Evolutionary conservation across 1,140 invertebrate genomes (phyloP).

Genomic region (Drosophila quadrilineata): DNA sequence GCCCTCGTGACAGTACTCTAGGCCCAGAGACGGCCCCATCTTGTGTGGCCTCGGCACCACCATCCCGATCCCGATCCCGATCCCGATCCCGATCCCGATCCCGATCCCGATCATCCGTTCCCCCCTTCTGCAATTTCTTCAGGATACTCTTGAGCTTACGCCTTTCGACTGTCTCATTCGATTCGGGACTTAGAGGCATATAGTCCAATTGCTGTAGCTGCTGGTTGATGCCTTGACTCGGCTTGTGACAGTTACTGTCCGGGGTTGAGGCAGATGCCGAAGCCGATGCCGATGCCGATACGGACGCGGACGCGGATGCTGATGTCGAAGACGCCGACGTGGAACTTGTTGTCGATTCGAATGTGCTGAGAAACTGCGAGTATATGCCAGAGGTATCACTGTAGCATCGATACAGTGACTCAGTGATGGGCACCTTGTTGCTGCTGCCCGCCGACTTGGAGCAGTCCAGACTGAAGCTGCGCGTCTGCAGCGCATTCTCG

Average conservation of each 20-base stretch:
- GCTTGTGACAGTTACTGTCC: slow-evolving; percentile 62
- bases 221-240: slow-evolving; percentile 1
- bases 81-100: background rate
- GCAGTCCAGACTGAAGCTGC: slow-evolving; percentile 91
- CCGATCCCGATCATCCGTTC: background rate
- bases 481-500: slow-evolving; percentile 86
- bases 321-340: slow-evolving; percentile 53
- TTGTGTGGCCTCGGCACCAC: slow-evolving; percentile 80
- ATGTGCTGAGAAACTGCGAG: slow-evolving; percentile 69
- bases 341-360: slow-evolving; percentile 71
- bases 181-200: slow-evolving; percentile 85
- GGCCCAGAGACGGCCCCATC: slow-evolving; percentile 82
- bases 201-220: slow-evolving; percentile 58
- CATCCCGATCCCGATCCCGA: slow-evolving; percentile 77
- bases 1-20: slow-evolving; percentile 30
- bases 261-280: slow-evolving; percentile 39
- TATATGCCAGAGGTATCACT: slow-evolving; percentile 82
- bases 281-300: slow-evolving; percentile 24
- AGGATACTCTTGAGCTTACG: slow-evolving; percentile 91
- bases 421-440: slow-evolving; percentile 82
- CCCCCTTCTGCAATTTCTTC: slow-evolving; percentile 85
- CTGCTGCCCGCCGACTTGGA: slow-evolving; percentile 84
- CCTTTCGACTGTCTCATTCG: slow-evolving; percentile 91
- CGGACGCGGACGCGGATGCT: slow-evolving; percentile 30
- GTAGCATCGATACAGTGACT: slow-evolving; percentile 86